These are phyloP conservation scores for Tetranychus cinnabarinus DNA, from an alignment of 1,140 invertebrate species.

Conservation along the genomic window DNA sequence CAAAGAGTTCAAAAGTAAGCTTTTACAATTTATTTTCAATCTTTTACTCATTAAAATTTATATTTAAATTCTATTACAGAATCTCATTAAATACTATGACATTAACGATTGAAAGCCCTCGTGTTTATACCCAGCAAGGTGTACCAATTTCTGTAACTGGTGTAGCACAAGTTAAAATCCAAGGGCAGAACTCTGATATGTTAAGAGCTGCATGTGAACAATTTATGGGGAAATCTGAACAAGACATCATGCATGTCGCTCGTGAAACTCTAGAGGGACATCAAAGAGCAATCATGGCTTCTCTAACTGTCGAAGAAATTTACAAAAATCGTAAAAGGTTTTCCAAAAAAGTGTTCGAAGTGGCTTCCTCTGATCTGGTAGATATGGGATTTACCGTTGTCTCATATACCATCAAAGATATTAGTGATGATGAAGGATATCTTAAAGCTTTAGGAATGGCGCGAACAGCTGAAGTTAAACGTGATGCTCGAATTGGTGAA, in stretches of 20 bases:
- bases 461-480: constrained; percentile 81
- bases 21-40: background rate
- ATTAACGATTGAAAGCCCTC: constrained; percentile 29
- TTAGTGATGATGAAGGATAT: constrained; percentile 91
- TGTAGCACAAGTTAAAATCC: constrained; percentile 92
- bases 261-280: constrained; percentile 88
- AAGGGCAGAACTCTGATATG: constrained; percentile 93
- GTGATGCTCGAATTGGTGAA: constrained; percentile 84
- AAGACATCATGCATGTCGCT: constrained; percentile 75
- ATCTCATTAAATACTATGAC: constrained; percentile 93
- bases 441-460: constrained; percentile 83
- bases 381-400: constrained; percentile 97
- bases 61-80: background rate
- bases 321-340: constrained; percentile 98
- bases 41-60: background rate
- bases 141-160: constrained; percentile 91
- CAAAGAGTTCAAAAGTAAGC: constrained; percentile 76
- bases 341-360: constrained; percentile 86
- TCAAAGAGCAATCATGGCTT: constrained; percentile 93
- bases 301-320: constrained; percentile 97
- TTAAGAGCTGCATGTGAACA: constrained; percentile 83
- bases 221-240: constrained; percentile 72
- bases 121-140: constrained; percentile 84
- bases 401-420: constrained; percentile 91
- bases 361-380: constrained; percentile 70